Evolutionary conservation across 2,113 vertebrate genomes (phyloP).

Genomic region (Oreocharis arfaki): DNA sequence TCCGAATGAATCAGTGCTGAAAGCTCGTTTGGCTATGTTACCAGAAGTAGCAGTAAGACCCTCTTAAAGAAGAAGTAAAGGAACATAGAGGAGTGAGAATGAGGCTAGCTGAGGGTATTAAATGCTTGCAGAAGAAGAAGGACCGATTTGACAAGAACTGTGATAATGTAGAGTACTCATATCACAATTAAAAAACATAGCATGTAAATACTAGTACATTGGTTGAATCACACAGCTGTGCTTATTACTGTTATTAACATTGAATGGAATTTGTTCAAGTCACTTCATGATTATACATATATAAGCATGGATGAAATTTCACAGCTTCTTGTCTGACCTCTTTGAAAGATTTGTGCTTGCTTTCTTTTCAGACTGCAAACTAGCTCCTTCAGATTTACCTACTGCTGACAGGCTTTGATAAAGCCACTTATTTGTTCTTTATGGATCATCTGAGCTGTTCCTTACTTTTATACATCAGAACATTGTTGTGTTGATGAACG

Average conservation of each 20-base stretch:
- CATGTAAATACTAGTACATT: background rate
- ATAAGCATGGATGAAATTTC: background rate
- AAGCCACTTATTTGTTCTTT: background rate
- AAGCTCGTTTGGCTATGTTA: background rate
- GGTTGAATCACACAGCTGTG: background rate
- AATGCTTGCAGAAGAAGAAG: background rate
- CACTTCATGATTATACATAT: background rate
- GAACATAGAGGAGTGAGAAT: background rate
- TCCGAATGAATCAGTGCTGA: background rate
- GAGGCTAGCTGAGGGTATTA: background rate
- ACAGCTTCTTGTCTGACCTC: background rate
- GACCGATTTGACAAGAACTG: background rate
- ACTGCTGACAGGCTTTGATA: constrained; percentile 4
- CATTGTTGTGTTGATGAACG: background rate
- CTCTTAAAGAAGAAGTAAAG: background rate
- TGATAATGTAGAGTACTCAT: background rate
- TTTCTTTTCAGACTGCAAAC: background rate
- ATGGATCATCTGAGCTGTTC: background rate
- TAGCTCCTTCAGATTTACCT: background rate
- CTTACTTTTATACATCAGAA: background rate
- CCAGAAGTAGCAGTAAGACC: background rate
- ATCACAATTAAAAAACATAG: background rate
- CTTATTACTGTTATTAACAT: background rate
- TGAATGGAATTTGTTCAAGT: background rate
- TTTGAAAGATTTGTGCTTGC: background rate